Conservation (phyloP, 2,113 vertebrate species). For the Stegostoma tigrinum region DNA sequence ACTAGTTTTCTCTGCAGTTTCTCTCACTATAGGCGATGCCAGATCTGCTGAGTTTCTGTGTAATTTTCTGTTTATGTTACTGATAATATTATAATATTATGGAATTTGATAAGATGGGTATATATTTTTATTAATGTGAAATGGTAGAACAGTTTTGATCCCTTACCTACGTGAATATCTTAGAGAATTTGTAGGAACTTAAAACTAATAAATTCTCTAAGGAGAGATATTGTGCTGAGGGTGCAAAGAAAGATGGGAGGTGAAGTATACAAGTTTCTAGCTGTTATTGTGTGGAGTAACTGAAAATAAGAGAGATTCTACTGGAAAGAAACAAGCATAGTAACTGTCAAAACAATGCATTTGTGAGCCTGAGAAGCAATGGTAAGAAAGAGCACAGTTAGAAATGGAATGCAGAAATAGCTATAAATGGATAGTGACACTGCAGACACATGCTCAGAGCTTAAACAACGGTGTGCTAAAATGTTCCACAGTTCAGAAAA, state of each 20-base stretch:
- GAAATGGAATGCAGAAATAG: neutral
- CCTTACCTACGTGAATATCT: neutral
- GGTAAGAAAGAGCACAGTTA: too few species aligned
- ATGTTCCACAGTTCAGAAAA: too few species aligned
- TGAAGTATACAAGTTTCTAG: neutral
- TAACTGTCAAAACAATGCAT: neutral
- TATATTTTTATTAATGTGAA: neutral
- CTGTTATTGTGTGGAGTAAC: neutral
- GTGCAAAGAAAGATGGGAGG: neutral
- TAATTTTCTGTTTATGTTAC: too few species aligned
- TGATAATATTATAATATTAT: too few species aligned
- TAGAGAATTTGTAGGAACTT: too few species aligned
- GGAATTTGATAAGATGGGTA: too few species aligned
- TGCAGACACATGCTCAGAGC: neutral
- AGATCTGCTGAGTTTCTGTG: too few species aligned
- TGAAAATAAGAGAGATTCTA: neutral
- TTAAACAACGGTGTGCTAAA: too few species aligned
- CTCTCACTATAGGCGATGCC: too few species aligned
- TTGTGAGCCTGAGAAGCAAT: neutral
- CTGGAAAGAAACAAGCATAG: neutral
- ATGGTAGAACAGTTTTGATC: neutral
- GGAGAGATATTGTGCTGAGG: neutral
- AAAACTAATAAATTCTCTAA: neutral
- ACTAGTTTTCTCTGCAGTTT: too few species aligned
- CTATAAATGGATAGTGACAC: neutral